phyloP scores from a whole-genome alignment of 2,113 vertebrate species.

The Amphiprion percula region DNA sequence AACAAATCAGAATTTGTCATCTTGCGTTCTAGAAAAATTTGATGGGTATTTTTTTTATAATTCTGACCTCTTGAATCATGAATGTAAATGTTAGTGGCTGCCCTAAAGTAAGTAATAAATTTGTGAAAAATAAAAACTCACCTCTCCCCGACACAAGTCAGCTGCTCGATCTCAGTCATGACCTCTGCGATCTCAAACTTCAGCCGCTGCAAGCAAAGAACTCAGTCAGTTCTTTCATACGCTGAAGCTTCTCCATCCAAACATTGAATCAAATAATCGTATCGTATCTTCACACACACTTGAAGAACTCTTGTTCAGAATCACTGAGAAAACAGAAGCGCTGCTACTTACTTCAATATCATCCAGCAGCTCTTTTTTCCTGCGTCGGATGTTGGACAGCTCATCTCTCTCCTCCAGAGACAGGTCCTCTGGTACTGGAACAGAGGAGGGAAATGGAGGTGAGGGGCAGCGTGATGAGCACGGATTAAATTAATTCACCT shows the following conservation, averaged over 20 bases:
- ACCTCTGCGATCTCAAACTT: conserved; percentile 98
- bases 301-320: neutral
- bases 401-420: conserved; percentile 95
- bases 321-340: no score
- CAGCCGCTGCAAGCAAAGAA: conserved; percentile 86
- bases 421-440: conserved; percentile 93
- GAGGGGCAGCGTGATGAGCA: conserved; percentile 39
- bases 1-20: neutral
- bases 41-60: no score
- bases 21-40: no score
- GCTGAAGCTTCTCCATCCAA: neutral
- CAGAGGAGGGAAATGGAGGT: conserved; percentile 40
- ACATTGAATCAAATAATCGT: neutral
- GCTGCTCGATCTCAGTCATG: conserved; percentile 98
- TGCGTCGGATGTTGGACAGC: conserved; percentile 94
- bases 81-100: no score
- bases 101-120: no score
- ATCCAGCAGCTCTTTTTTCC: conserved; percentile 97
- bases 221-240: neutral
- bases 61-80: no score
- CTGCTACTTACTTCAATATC: conserved; percentile 93
- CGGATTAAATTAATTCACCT: conserved; percentile 70
- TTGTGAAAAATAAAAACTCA: conserved; percentile 64
- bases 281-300: neutral
- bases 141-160: conserved; percentile 97